These are phyloP conservation scores for Pollimyrus isidori DNA, from an alignment of 2,113 vertebrate genomes.

Conservation along the genomic window DNA sequence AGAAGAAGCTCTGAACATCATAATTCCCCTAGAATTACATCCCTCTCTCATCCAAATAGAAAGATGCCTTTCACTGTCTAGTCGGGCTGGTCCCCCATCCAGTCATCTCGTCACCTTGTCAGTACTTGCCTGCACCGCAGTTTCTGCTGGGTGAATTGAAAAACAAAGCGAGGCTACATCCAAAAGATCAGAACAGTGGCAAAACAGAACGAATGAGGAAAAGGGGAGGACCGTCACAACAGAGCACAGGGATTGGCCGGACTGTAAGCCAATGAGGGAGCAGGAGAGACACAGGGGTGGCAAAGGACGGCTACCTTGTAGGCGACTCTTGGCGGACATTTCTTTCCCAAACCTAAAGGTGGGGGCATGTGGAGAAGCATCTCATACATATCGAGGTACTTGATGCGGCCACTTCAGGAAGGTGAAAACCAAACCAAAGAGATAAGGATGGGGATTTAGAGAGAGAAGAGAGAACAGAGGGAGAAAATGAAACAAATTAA, in stretches of 20 bases:
- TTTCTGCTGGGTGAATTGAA: not conserved
- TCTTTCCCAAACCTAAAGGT: slow-evolving; percentile 98
- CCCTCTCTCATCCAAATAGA: not conserved
- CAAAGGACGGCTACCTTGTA: slow-evolving; percentile 87
- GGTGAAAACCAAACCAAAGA: slow-evolving; percentile 41
- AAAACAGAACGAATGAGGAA: slow-evolving; percentile 34
- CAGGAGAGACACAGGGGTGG: slow-evolving; percentile 33
- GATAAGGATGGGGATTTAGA: slow-evolving; percentile 51
- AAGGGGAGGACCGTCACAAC: slow-evolving; percentile 41
- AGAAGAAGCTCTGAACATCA: not conserved
- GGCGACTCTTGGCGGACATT: slow-evolving; percentile 92
- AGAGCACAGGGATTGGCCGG: slow-evolving; percentile 53
- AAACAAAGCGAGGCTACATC: slow-evolving; percentile 31
- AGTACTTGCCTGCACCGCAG: not conserved
- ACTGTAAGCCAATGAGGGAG: slow-evolving; percentile 48
- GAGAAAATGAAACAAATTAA: slow-evolving; percentile 39
- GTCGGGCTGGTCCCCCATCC: not conserved
- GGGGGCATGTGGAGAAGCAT: slow-evolving; percentile 99
- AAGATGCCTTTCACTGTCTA: not conserved
- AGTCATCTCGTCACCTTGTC: not conserved
- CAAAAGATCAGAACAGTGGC: slow-evolving; percentile 41
- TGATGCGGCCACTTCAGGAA: slow-evolving; percentile 88
- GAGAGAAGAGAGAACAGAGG: slow-evolving; percentile 39
- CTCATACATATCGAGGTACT: slow-evolving; percentile 99
- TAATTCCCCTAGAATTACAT: not conserved